phyloP scores from a whole-genome alignment of 2,888 invertebrate species.

The Eutolmus rufibarbis region DNA sequence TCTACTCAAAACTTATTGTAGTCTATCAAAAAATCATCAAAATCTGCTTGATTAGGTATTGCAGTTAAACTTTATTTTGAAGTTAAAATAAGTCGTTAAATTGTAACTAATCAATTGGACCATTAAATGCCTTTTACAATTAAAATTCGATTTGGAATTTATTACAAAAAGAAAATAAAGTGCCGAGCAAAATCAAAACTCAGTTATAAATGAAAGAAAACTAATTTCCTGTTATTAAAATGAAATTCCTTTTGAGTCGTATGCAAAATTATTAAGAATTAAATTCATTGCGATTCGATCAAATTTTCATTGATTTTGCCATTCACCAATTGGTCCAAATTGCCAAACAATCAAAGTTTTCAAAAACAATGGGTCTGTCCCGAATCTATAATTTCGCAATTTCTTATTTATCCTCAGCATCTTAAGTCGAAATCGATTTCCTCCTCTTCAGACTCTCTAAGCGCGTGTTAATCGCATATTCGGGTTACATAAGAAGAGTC shows the following conservation, averaged over 20 bases:
- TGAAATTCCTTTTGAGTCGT: background rate
- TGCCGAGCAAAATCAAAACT: background rate
- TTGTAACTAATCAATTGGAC: background rate
- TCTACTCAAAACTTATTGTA: no score
- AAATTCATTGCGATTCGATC: background rate
- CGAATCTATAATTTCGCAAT: background rate
- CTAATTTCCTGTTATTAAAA: background rate
- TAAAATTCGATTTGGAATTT: background rate
- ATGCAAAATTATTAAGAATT: background rate
- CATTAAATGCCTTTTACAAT: background rate
- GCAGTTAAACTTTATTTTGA: no score
- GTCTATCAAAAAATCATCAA: no score
- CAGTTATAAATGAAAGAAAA: background rate
- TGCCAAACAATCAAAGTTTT: background rate
- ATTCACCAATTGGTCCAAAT: background rate
- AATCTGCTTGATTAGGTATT: no score
- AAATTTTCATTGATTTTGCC: background rate
- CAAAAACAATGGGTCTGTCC: background rate
- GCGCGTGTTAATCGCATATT: background rate
- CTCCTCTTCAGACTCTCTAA: background rate
- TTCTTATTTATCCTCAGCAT: background rate
- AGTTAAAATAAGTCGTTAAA: no score
- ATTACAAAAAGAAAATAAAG: background rate
- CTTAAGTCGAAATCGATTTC: background rate
- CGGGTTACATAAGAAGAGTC: background rate